Evolutionary conservation across 2,797 vertebrate genomes (phyloP).

Genomic region (Hirundo rustica): DNA sequence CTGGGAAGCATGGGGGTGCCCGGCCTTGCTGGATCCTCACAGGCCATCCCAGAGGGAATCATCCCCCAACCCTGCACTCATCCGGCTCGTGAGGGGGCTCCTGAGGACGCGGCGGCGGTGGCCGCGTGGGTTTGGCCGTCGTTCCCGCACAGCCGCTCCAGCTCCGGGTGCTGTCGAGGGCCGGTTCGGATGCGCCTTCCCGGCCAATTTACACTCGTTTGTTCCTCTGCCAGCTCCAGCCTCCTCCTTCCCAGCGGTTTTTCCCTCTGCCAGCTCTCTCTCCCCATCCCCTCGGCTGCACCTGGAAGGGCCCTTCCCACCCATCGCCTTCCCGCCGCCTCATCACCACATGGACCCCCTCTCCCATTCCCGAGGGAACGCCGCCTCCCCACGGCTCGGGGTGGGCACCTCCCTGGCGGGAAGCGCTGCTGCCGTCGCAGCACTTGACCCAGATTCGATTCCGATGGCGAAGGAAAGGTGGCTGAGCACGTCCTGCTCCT

Average conservation of each 20-base stretch:
- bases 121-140: neutral
- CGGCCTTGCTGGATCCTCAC: no score
- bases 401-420: neutral
- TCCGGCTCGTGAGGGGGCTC: neutral
- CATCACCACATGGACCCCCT: fast-evolving
- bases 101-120: neutral
- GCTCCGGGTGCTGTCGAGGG: neutral
- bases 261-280: neutral
- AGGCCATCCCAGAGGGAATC: neutral
- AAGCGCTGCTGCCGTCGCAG: neutral
- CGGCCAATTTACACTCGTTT: neutral
- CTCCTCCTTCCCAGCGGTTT: neutral
- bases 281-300: neutral
- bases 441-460: constrained; percentile 32
- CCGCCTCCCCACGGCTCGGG: neutral
- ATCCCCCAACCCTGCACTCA: fast-evolving
- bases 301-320: neutral
- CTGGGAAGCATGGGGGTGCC: fast-evolving
- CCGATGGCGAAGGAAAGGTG: neutral
- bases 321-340: fast-evolving
- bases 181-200: neutral
- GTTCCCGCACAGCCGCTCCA: neutral
- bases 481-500: neutral
- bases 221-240: constrained; percentile 22
- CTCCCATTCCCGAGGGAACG: neutral